Evolutionary conservation across 2,113 vertebrate species (phyloP).

Genomic region (Antigone vipio): DNA sequence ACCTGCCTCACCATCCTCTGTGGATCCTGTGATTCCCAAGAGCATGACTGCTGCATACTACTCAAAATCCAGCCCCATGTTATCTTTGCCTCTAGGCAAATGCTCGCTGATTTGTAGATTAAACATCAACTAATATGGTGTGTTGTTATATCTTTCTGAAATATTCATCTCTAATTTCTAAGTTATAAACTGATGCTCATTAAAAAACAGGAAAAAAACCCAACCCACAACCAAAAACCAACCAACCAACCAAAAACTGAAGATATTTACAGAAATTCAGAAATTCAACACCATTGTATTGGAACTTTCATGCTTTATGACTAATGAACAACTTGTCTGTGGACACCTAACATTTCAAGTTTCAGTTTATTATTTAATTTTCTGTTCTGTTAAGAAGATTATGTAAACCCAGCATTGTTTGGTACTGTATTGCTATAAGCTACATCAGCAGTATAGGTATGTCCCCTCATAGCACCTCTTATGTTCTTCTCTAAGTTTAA

Average conservation of each 20-base stretch:
- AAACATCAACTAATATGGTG: neutral
- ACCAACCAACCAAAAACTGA: neutral
- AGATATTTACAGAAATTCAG: fast-evolving
- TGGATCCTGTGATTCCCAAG: neutral
- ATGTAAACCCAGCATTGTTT: neutral
- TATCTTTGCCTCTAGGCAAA: neutral
- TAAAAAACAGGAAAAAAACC: neutral
- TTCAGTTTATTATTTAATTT: neutral
- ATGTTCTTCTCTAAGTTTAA: neutral
- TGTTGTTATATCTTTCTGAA: neutral
- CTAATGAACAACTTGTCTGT: neutral
- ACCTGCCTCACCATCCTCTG: neutral
- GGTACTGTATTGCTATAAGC: neutral
- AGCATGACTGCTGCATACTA: neutral
- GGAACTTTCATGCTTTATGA: neutral
- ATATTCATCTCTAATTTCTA: neutral
- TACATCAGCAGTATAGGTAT: neutral
- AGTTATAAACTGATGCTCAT: neutral
- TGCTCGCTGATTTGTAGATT: neutral
- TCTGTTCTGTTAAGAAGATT: neutral
- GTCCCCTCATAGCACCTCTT: neutral
- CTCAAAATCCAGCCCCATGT: neutral
- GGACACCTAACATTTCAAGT: neutral
- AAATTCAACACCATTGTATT: neutral
- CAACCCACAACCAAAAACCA: neutral